These are phyloP conservation scores for Melolontha melolontha DNA, from an alignment of 2,888 invertebrate genomes.

Conservation along the genomic window DNA sequence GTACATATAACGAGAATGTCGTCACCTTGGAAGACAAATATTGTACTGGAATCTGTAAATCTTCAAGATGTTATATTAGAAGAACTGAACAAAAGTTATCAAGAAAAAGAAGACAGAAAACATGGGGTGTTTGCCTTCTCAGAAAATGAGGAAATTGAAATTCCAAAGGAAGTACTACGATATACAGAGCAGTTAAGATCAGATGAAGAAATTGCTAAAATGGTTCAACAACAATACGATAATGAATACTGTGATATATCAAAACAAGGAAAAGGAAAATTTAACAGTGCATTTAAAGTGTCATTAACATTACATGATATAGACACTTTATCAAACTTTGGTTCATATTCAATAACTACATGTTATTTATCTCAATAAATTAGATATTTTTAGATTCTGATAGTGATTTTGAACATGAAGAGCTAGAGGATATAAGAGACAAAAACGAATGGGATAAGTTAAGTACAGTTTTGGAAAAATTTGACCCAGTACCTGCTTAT, in stretches of 20 bases:
- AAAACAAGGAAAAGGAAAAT: too few relatives aligned
- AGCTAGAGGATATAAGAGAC: slow-evolving; percentile 67
- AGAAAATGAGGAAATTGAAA: too few relatives aligned
- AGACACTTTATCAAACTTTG: too few relatives aligned
- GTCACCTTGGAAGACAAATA: slow-evolving; percentile 78
- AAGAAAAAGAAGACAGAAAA: slow-evolving; percentile 73
- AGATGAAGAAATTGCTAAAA: slow-evolving; percentile 84
- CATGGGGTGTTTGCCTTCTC: too few relatives aligned
- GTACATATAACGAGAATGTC: slow-evolving; percentile 59
- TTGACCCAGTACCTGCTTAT: slow-evolving; percentile 77
- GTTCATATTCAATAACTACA: too few relatives aligned
- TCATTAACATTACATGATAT: too few relatives aligned
- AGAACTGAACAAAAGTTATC: slow-evolving; percentile 82
- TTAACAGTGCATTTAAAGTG: too few relatives aligned
- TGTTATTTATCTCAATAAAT: too few relatives aligned
- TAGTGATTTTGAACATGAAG: slow-evolving; percentile 67
- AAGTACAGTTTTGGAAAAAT: slow-evolving; percentile 78
- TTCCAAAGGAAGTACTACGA: slow-evolving; percentile 62
- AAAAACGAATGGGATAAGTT: slow-evolving; percentile 82
- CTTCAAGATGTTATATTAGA: slow-evolving; percentile 93
- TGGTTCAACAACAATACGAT: slow-evolving; percentile 91
- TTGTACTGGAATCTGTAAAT: slow-evolving; percentile 71
- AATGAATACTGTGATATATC: slow-evolving; percentile 83
- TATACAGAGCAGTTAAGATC: slow-evolving; percentile 63
- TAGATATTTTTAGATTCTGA: slow-evolving; percentile 43